phyloP scores from a whole-genome alignment of 2,113 vertebrate genomes.

The Cnemophilus loriae region DNA sequence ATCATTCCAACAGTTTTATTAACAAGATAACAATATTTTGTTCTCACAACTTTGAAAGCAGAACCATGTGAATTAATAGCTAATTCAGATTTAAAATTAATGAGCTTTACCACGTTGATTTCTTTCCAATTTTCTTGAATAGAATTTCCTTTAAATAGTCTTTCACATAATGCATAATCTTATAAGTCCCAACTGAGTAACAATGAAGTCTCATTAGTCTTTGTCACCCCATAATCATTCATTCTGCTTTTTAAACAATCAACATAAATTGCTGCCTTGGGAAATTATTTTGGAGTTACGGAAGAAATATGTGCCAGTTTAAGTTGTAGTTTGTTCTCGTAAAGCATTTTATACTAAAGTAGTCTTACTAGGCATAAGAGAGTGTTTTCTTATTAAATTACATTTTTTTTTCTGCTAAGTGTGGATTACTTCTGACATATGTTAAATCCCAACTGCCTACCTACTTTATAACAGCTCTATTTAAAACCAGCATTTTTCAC shows the following conservation, averaged over 20 bases:
- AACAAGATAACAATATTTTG: constrained; percentile 35
- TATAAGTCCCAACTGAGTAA: constrained; percentile 52
- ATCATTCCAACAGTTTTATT: constrained; percentile 50
- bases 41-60: constrained; percentile 38
- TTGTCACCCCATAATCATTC: constrained; percentile 63
- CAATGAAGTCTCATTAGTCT: constrained; percentile 60
- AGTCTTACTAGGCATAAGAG: background rate
- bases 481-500: background rate
- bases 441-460: background rate
- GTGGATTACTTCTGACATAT: background rate
- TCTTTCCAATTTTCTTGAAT: constrained; percentile 38
- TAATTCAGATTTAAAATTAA: constrained; percentile 65
- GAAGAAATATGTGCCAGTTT: constrained; percentile 20
- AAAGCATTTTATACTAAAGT: constrained; percentile 13
- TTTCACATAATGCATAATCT: constrained; percentile 49
- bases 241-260: constrained; percentile 53
- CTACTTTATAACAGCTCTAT: background rate
- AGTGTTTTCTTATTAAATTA: constrained; percentile 1
- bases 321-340: constrained; percentile 17
- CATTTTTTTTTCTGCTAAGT: background rate
- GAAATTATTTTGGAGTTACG: constrained; percentile 47
- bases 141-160: constrained; percentile 49
- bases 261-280: constrained; percentile 54
- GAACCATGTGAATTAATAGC: constrained; percentile 47
- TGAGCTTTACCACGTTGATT: background rate